Conservation (phyloP, 2,113 vertebrate genomes). For the Chlamydotis undulata region DNA sequence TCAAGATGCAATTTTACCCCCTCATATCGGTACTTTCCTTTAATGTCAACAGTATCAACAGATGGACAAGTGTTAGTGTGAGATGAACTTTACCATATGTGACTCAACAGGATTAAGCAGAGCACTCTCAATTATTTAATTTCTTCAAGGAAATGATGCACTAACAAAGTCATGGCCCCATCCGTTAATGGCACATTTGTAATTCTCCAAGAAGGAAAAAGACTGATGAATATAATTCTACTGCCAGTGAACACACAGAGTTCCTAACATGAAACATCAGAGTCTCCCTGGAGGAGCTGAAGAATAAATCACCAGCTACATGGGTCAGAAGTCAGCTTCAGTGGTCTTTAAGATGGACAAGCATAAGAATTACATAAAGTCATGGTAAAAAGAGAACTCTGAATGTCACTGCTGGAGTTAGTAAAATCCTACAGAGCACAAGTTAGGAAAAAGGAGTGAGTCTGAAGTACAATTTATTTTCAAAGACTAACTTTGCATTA, state of each 20-base stretch:
- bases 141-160: conserved; percentile 58
- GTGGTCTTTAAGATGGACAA: conserved; percentile 40
- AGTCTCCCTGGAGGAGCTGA: neutral
- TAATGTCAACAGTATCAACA: conserved; percentile 8
- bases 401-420: neutral
- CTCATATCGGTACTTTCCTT: neutral
- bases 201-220: conserved; percentile 11
- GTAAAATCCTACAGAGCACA: neutral
- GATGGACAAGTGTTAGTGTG: neutral
- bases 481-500: neutral
- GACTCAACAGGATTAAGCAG: neutral
- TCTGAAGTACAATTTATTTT: neutral
- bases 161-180: conserved; percentile 26
- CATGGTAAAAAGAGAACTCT: neutral
- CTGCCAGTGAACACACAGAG: neutral
- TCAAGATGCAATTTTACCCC: neutral
- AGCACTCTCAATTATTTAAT: conserved; percentile 38
- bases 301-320: conserved; percentile 45
- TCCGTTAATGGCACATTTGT: conserved; percentile 28
- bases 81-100: neutral
- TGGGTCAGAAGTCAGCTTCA: conserved; percentile 55
- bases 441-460: neutral
- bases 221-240: conserved; percentile 21
- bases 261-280: conserved; percentile 35
- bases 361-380: neutral